Conservation (phyloP, 2,797 vertebrate species). For the Hozukius guyotensis region DNA sequence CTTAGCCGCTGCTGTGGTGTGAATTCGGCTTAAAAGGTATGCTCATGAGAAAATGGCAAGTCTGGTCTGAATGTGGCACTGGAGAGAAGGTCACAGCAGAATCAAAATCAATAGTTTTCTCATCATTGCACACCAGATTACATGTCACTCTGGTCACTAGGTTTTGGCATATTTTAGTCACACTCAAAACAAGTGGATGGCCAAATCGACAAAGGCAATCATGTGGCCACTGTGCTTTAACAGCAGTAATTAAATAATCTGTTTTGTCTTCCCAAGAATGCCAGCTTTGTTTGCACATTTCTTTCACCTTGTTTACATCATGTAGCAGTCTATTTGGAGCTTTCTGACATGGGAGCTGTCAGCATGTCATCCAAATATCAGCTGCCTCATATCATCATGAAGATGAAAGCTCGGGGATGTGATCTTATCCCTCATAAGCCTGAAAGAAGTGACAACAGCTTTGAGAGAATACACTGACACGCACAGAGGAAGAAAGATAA, state of each 20-base stretch:
- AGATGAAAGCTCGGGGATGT: conserved; percentile 60
- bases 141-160: background rate
- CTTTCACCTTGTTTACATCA: conserved; percentile 62
- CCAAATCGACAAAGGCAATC: background rate
- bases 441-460: conserved; percentile 53
- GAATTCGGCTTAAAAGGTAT: background rate
- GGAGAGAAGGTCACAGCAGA: background rate
- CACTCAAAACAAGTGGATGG: background rate
- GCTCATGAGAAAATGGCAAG: background rate
- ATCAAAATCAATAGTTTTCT: background rate
- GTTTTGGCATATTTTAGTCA: background rate
- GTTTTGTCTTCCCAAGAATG: conserved; percentile 9
- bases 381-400: conserved; percentile 40
- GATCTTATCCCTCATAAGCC: conserved; percentile 57
- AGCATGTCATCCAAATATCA: conserved; percentile 50
- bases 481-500: conserved; percentile 26
- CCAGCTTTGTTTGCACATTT: conserved; percentile 26
- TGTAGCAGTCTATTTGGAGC: conserved; percentile 42
- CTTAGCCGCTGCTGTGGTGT: too few relatives aligned
- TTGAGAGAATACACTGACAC: conserved; percentile 38
- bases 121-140: background rate
- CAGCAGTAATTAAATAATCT: conserved; percentile 4
- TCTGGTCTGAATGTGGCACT: background rate
- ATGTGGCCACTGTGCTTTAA: background rate
- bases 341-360: conserved; percentile 50